Evolutionary conservation across 2,888 invertebrate genomes (phyloP), one percentile per base, ranked within the genome.

Genomic region (Eupithecia exiguata): DNA sequence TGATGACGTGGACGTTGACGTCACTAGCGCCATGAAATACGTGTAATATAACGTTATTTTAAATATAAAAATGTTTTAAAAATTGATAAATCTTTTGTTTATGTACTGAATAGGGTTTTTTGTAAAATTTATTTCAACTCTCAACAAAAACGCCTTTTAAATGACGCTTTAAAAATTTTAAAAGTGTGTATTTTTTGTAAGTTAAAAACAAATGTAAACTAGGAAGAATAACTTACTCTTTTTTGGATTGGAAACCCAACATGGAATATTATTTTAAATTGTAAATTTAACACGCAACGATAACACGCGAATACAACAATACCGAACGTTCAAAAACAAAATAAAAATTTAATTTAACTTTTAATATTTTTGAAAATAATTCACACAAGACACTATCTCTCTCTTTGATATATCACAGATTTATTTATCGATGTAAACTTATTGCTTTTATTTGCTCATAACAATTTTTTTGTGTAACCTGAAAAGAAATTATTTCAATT

Each of bases 181-280:
- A 49, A 49, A 7, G 49, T 2, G 5, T 40, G 2, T 40, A 40
- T 40, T 40, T 40, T 4, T 14, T 30, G 1, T 30, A 30, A 30
- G 30, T 30, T 30, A 3, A 4, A 30, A 40, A 14, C 12, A 40
- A 40, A 40, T 10, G 10, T 7, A 10, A 12, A 40, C 18, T 61
- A 30, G 18, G 18, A 21, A 46, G 38, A 30, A 7, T 77, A 83
- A 92, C 92, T 93, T 93, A 93, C 93, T 92, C 85, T 89, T 93
- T 89, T 85, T 85, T 77, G 82, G 80, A 87, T 87, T 86, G 85
- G 83, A 82, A 88, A 91, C 89, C 88, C 91, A 91, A 92, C 93
- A 92, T 93, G 89, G 92, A 93, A 88, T 85, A 88, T 83, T 86
- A 85, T 88, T 89, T 85, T 83, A 80, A 76, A 82, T 82, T 43